Conservation (phyloP, 2,797 vertebrate species). For the Lycodopsis pacificus region DNA sequence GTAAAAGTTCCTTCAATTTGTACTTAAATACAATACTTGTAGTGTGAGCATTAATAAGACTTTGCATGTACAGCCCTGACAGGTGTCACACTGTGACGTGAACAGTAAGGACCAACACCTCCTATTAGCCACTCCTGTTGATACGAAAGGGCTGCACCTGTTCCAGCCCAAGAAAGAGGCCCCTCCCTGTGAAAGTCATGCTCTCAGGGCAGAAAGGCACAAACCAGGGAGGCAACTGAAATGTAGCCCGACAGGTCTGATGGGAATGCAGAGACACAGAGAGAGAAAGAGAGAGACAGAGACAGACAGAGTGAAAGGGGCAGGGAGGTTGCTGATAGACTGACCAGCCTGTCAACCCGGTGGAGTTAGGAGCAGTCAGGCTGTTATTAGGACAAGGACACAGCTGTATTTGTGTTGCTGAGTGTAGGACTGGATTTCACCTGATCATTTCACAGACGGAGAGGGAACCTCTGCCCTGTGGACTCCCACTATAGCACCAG, state of each 20-base stretch:
- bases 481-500: slow-evolving; percentile 38
- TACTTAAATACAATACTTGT: not conserved
- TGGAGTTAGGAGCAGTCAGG: slow-evolving; percentile 35
- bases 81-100: slow-evolving; percentile 3
- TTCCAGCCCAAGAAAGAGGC: slow-evolving; percentile 42
- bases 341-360: slow-evolving; percentile 62
- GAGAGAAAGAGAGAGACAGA: slow-evolving; percentile 4
- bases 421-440: slow-evolving; percentile 43
- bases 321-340: slow-evolving; percentile 55
- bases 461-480: slow-evolving; percentile 25
- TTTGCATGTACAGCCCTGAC: not conserved
- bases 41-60: not conserved
- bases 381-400: slow-evolving; percentile 50
- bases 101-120: slow-evolving; percentile 11
- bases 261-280: slow-evolving; percentile 59
- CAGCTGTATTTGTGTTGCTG: slow-evolving; percentile 50
- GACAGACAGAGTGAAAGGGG: slow-evolving; percentile 9
- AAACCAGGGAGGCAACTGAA: slow-evolving; percentile 63
- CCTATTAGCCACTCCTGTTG: slow-evolving; percentile 31
- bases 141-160: slow-evolving; percentile 69
- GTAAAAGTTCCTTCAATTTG: not conserved
- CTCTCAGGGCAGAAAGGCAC: slow-evolving; percentile 44
- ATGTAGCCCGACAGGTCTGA: slow-evolving; percentile 83
- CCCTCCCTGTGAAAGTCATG: slow-evolving; percentile 64
- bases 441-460: slow-evolving; percentile 44